Evolutionary conservation across 2,113 vertebrate genomes (phyloP).

Genomic region (Murina feae): DNA sequence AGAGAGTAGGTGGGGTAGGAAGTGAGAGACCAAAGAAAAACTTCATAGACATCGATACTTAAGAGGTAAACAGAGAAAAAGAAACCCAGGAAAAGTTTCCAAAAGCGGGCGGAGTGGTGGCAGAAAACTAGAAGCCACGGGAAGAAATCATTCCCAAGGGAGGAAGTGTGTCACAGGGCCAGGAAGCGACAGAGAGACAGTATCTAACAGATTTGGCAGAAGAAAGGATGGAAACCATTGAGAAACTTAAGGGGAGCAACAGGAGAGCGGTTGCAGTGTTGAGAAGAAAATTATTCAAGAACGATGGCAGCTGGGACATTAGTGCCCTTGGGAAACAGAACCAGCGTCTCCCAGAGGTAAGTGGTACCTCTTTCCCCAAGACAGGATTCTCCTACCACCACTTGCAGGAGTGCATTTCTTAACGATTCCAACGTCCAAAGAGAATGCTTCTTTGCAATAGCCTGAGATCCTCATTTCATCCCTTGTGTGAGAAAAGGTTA

Average conservation of each 20-base stretch:
- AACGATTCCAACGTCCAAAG: not conserved
- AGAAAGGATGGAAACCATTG: not conserved
- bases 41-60: not conserved
- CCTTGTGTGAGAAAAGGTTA: not conserved
- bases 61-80: not conserved
- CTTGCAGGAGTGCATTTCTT: not conserved
- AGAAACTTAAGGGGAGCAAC: not conserved
- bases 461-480: not conserved
- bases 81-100: not conserved
- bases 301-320: no score
- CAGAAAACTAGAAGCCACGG: not conserved
- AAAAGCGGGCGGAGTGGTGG: not conserved
- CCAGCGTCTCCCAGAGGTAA: not conserved
- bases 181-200: not conserved
- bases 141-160: not conserved
- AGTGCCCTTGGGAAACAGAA: not conserved
- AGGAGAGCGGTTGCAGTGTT: not conserved
- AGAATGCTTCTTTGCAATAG: not conserved
- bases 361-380: not conserved
- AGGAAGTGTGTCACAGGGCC: no score
- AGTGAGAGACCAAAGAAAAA: not conserved
- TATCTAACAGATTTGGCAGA: not conserved
- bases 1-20: not conserved
- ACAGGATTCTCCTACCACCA: not conserved
- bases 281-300: not conserved